Evolutionary conservation across 2,797 vertebrate genomes (phyloP), one percentile per base, ranked within the genome.

Genomic region (Gadopsis bispinosus): DNA sequence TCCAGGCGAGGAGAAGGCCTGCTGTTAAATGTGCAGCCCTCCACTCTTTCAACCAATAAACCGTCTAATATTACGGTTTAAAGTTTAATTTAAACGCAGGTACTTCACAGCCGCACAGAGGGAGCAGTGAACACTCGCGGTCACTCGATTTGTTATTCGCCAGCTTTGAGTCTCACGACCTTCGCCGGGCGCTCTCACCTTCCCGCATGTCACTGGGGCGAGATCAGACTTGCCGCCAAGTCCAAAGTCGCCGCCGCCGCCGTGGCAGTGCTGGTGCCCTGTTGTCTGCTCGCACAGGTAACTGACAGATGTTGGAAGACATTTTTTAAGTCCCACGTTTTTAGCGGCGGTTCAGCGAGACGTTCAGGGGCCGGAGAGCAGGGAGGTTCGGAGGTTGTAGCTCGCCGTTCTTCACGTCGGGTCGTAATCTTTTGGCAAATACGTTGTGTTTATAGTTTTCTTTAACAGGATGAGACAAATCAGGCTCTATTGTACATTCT

Each of bases 391-490:
- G 12, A 63, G 19, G 9, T 37, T 19, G 7, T 4, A 31, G 59
- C 13, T n/a, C 5, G 5, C 26, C 20, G 3, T 35, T 53, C 31
- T 47, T 65, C 47, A 31, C 43, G 1, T 50, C 31, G 31, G n/a
- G 22, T 61, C 45, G 35, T 20, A 61, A 6, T 60, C 50, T 37
- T 19, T 14, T 29, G 4, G 13, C 35, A 59, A 51, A 7, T 3
- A 35, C 6, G 6, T 35, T 16, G 19, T 80, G 58, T 79, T 37
- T 1, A 69, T 64, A 62, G 47, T 72, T 81, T 62, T 31, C 41
- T 71, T 51, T 4, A 43, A 22, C 59, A 20, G 43, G 22, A 69
- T 6, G 1, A 5, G 41, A 58, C 61, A 35, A 76, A 69, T 64
- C 77, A 56, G 41, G 55, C 60, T 76, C 47, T 33, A 2, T 53